These are phyloP conservation scores for Siderastrea radians DNA, from an alignment of 92 coral and sea anemone genomes.

Conservation along the genomic window DNA sequence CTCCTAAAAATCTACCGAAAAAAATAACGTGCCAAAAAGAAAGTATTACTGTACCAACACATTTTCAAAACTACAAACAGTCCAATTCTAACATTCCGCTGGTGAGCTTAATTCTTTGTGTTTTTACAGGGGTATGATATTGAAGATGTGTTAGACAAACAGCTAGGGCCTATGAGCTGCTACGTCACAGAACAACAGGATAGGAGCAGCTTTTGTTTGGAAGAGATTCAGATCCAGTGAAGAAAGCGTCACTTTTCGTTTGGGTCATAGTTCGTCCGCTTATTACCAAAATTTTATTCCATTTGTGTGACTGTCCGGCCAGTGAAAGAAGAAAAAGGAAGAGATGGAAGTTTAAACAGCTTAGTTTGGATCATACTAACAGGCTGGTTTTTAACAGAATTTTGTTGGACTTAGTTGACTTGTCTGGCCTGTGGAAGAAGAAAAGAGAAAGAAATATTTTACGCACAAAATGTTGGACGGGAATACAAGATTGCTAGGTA, in stretches of 20 bases:
- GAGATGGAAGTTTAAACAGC: too few species aligned
- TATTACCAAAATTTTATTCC: neutral
- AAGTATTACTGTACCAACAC: too few species aligned
- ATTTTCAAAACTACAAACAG: neutral
- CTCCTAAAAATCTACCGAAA: too few species aligned
- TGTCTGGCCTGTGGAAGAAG: too few species aligned
- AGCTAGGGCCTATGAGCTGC: constrained; percentile 61
- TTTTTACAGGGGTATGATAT: constrained; percentile 73
- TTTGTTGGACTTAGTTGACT: neutral
- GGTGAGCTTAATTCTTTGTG: neutral
- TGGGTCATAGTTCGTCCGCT: neutral
- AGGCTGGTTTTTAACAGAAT: too few species aligned
- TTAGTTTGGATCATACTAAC: too few species aligned
- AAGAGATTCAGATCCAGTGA: constrained; percentile 17
- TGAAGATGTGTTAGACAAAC: constrained; percentile 74
- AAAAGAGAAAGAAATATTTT: too few species aligned
- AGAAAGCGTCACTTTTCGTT: neutral
- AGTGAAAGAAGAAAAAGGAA: too few species aligned
- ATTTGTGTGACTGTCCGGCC: too few species aligned
- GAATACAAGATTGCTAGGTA: too few species aligned
- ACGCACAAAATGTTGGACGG: too few species aligned
- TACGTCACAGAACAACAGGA: constrained; percentile 37
- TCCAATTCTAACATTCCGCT: neutral
- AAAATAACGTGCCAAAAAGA: too few species aligned
- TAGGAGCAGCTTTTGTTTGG: constrained; percentile 23